Conservation (phyloP, 2,113 vertebrate species). For the Fregata magnificens region DNA sequence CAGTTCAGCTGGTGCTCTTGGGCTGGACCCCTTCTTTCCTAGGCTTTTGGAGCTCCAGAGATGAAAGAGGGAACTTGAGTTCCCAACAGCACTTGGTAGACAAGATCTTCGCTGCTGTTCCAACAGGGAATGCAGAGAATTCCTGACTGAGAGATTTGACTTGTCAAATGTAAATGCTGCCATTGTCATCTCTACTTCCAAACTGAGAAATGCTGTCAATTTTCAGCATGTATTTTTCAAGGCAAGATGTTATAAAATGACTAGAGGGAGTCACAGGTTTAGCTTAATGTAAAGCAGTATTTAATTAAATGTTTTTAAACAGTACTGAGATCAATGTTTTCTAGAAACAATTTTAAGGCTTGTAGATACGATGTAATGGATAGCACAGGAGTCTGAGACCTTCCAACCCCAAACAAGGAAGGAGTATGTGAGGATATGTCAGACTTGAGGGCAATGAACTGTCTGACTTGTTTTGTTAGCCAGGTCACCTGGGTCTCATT, state of each 20-base stretch:
- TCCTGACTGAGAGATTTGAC: background rate
- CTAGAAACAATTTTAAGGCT: background rate
- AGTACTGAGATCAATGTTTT: background rate
- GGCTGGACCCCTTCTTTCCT: background rate
- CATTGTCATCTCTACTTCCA: background rate
- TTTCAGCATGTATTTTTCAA: background rate
- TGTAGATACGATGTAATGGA: background rate
- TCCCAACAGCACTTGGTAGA: background rate
- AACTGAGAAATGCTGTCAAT: background rate
- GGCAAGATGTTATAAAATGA: background rate
- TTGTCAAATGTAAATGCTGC: constrained; percentile 17
- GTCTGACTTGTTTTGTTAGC: background rate
- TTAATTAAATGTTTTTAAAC: background rate
- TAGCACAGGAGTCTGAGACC: background rate
- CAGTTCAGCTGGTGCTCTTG: background rate
- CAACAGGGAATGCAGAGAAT: background rate
- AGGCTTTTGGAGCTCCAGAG: background rate
- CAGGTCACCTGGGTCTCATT: background rate
- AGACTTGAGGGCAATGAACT: background rate
- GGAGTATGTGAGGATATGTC: background rate
- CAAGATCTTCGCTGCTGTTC: background rate
- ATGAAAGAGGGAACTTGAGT: background rate
- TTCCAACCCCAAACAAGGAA: background rate
- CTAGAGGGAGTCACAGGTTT: background rate
- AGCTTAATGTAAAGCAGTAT: background rate